A percentile compares a stretch with the other conserved stretches of the same genome.
Evolutionary conservation across 35 echinoderm and acorn worm species (phyloP).

Genomic region (Apostichopus japonicus): DNA sequence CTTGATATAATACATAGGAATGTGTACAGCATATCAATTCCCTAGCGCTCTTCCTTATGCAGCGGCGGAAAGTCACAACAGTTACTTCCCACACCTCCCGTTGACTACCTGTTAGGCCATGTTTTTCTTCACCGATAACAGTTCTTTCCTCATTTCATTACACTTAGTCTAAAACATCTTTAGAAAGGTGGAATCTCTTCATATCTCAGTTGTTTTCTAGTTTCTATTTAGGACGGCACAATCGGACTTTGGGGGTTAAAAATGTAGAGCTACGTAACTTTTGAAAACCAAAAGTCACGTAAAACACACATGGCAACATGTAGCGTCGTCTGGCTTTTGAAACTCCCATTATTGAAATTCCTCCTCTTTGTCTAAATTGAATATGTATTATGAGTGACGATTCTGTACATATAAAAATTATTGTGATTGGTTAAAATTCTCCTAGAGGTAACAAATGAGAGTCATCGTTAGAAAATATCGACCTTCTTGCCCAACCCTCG

Average conservation of each 20-base stretch:
- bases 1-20: too few relatives aligned
- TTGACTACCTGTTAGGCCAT: too few relatives aligned
- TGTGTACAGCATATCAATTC: too few relatives aligned
- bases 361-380: neutral
- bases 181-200: neutral
- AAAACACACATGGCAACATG: neutral
- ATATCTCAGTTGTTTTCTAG: too few relatives aligned
- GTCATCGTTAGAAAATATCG: too few relatives aligned
- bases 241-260: neutral
- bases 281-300: neutral
- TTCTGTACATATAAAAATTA: neutral
- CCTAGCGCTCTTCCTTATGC: too few relatives aligned
- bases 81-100: too few relatives aligned
- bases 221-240: neutral
- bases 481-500: too few relatives aligned
- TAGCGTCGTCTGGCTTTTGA: too few relatives aligned
- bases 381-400: neutral
- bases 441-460: neutral
- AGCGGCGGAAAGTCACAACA: too few relatives aligned
- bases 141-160: neutral
- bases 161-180: neutral
- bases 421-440: neutral
- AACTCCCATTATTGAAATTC: neutral
- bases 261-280: neutral
- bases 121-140: too few relatives aligned